phyloP scores from a whole-genome alignment of 1,140 invertebrate species.

The Scaptomyza montana region DNA sequence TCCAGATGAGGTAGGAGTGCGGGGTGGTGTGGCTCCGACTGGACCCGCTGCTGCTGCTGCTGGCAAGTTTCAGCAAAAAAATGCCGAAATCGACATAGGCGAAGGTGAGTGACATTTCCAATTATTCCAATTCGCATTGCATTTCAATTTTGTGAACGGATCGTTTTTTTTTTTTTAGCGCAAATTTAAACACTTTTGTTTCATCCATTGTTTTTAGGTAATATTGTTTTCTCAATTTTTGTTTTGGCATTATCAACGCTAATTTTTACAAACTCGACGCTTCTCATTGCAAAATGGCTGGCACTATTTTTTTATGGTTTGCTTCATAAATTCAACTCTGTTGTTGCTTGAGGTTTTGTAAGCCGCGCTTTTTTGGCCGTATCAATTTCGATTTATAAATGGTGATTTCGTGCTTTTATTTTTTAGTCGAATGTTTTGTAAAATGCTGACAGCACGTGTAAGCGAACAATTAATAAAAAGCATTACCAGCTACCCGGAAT shows the following conservation, averaged over 20 bases:
- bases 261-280: conserved; percentile 39
- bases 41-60: conserved; percentile 62
- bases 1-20: conserved; percentile 51
- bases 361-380: conserved; percentile 48
- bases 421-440: conserved; percentile 7
- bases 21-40: conserved; percentile 54
- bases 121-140: conserved; percentile 17
- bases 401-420: conserved; percentile 28
- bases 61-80: conserved; percentile 79
- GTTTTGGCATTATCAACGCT: conserved; percentile 29
- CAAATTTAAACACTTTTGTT: conserved; percentile 21
- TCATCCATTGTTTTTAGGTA: conserved; percentile 1
- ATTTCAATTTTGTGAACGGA: conserved; percentile 27
- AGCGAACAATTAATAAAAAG: conserved; percentile 43
- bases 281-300: conserved; percentile 46
- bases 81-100: conserved; percentile 80
- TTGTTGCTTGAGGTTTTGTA: conserved; percentile 18
- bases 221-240: conserved; percentile 2
- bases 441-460: conserved; percentile 59
- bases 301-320: conserved; percentile 19
- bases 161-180: not conserved
- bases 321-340: conserved; percentile 26
- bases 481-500: conserved; percentile 22
- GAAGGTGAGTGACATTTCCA: conserved; percentile 74
- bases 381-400: conserved; percentile 68